Conservation (phyloP, 2,888 invertebrate genomes). For the Anodontia alba region DNA sequence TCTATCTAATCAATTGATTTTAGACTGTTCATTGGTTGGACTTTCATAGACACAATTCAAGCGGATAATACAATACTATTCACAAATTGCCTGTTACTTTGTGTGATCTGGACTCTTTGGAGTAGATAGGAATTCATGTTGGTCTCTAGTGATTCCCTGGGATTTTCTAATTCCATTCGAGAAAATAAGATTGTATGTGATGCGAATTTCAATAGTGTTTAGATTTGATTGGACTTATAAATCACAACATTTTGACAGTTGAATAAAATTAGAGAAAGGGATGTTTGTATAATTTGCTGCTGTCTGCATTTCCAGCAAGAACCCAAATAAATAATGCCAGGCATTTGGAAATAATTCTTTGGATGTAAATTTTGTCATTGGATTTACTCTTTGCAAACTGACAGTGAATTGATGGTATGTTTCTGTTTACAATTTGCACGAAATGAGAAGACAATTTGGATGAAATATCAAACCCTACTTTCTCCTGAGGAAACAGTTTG, state of each 20-base stretch:
- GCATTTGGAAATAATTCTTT: too few relatives aligned
- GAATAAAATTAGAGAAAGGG: constrained; percentile 1
- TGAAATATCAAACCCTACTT: too few relatives aligned
- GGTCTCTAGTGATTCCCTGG: not conserved
- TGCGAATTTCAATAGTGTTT: constrained; percentile 13
- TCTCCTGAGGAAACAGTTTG: too few relatives aligned
- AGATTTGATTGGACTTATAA: constrained; percentile 20
- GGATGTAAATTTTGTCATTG: too few relatives aligned
- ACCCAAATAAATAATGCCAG: not conserved
- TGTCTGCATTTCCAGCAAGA: not conserved
- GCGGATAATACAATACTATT: constrained; percentile 16
- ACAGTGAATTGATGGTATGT: too few relatives aligned
- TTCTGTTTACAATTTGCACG: too few relatives aligned
- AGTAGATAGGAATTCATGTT: not conserved
- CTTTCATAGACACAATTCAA: not conserved
- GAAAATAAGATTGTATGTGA: constrained; percentile 15
- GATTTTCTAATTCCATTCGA: not conserved
- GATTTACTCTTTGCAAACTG: too few relatives aligned
- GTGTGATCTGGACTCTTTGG: not conserved
- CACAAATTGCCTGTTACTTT: constrained; percentile 14
- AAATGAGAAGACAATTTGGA: too few relatives aligned
- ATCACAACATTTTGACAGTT: constrained; percentile 13
- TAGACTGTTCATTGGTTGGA: constrained; percentile 10
- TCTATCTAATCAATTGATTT: constrained; percentile 9
- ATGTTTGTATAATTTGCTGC: constrained; percentile 5